Evolutionary conservation across 2,888 invertebrate genomes (phyloP), one percentile per base, ranked within the genome.

Genomic region (Callinectes sapidus): DNA sequence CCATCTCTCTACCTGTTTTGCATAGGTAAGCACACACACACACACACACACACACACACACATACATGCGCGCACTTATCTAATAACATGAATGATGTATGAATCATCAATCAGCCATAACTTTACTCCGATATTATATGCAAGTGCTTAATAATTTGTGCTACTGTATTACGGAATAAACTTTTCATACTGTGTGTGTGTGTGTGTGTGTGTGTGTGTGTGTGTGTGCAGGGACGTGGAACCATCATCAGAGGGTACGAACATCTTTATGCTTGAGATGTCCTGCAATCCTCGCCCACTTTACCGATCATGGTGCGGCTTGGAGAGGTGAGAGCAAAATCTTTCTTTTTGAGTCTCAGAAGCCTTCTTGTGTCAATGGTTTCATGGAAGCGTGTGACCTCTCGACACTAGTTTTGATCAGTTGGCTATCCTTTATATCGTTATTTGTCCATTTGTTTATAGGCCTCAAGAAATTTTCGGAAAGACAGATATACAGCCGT

Each of bases 251-350:
- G 81, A 35, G 42, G 13, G 14, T 10, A 48, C n/a, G 32, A 90
- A 93, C 66, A 85, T 93, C 28, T 93, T 81, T 88, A 81, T 93
- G 48, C 18, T 66, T 28, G 93, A 93, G 32, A 93, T 91, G 48
- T 42, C 88, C 32, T 93, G 93, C 85, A 55, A 81, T 32, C 55
- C 90, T 5, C 55, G 88, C 23, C 91, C 91, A 0, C 35, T 35
- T 1, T 86, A 90, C 89, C 48, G 93, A 28, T 71, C 88, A 8
- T 91, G 90, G 91, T 93, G 93, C 61, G 77, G 89, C 28, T 55
- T 89, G 6, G 93, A 93, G 48, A 93, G 93, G 93, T 93, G 23
- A 81, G 86, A n/a, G 8, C 16, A 18, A 39, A 35, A 14, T 71
- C 39, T 54, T 55, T 66, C 16, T 35, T 14, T 35, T 61, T 23